Evolutionary conservation across 2,888 invertebrate species (phyloP).

Genomic region (Lumbricus terrestris): DNA sequence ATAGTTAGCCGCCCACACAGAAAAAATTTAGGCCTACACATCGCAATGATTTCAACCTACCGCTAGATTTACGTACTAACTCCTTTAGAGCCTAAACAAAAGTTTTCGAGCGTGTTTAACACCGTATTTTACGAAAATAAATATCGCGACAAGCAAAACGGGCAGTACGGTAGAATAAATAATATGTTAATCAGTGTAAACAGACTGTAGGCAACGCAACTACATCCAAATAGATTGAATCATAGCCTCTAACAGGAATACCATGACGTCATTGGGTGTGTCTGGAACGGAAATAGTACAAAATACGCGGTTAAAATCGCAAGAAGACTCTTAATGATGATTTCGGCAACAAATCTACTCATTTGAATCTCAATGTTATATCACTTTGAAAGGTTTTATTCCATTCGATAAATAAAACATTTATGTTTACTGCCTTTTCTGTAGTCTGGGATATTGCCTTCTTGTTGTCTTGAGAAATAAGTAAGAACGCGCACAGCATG

Average conservation of each 20-base stretch:
- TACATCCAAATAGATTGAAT: not conserved
- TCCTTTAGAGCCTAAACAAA: not conserved
- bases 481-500: too few species aligned
- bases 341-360: not conserved
- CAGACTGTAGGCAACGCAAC: not conserved
- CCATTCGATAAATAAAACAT: not conserved
- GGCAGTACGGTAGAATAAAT: not conserved
- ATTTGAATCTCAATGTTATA: not conserved
- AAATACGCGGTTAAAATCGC: not conserved
- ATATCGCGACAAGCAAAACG: not conserved
- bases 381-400: not conserved
- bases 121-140: not conserved
- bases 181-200: not conserved
- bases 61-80: not conserved
- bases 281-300: not conserved
- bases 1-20: not conserved
- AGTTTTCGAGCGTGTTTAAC: not conserved
- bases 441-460: not conserved
- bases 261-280: conserved; percentile 3
- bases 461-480: not conserved
- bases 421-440: not conserved
- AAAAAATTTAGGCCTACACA: not conserved
- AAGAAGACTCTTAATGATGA: not conserved
- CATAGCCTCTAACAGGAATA: not conserved
- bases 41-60: not conserved